Base-by-base conservation (phyloP, 2,888 invertebrate genomes). In the Lithophane semibrunnea region DNA sequence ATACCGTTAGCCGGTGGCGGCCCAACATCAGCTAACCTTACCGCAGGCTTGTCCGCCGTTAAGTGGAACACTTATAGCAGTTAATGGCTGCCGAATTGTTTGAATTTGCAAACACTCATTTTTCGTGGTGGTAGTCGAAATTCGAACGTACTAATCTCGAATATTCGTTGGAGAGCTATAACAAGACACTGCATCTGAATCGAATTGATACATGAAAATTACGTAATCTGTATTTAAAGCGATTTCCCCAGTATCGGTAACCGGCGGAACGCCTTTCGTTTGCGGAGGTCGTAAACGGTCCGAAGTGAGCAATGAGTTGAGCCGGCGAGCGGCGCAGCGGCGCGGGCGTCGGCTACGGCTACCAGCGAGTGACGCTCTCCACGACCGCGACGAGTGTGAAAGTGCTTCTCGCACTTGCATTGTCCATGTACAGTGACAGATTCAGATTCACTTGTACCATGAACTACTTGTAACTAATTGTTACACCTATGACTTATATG, bases 1-100 rank as follows among this genome's bases (percentile, higher is more conserved):
- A 87, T 90, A 95, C 96, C 96, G 96, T 96, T 96, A 96, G 90
- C 91, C 91, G 87, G 91, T 91, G 91, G 92, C 91, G 89, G 89
- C 88, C 88, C 92, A 91, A 87, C 92, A 85, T 87, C 91, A 86
- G 90, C 92, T 89, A 91, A 91, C 92, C 92, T 92, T 90, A 88
- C 90, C 90, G 88, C 88, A 90, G 89, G 91, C 91, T 90, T 85
- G 89, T 86, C 90, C 88, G 86, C 83, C 77, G 79, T 86, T 91
- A 95, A 95, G 93, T 95, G 90, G 95, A 90, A 94, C 95, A 92
- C 87, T 78, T 77, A 67, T 29, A 79, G 72, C 84, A 86, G 80
- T 89, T 90, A 86, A 88, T 86, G 78, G 78, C 80, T 85, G 77
- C 76, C 67, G 79, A 85, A 85, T 85, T 80, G 56, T 80, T 79